These are phyloP conservation scores for Brachionus paranguensis DNA, from an alignment of 1,140 invertebrate genomes.

Conservation along the genomic window DNA sequence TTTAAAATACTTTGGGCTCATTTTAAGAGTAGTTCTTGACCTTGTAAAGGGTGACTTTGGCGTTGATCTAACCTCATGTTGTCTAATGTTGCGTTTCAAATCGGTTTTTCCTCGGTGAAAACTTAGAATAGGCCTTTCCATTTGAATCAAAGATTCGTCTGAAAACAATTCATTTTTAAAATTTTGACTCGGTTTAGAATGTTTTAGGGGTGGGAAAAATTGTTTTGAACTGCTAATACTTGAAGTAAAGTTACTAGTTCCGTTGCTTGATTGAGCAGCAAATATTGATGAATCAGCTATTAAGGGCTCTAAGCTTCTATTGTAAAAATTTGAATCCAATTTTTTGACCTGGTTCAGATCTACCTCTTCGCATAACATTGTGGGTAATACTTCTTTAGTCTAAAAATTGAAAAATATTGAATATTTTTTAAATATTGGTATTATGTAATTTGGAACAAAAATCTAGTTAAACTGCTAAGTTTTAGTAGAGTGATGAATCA, in stretches of 20 bases:
- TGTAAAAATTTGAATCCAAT: neutral
- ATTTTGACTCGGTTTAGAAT: neutral
- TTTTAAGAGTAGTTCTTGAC: neutral
- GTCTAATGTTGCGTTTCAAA: neutral
- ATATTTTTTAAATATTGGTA: neutral
- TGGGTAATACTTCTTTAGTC: neutral
- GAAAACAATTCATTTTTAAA: slow-evolving; percentile 32
- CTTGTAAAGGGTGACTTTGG: neutral
- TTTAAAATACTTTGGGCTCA: neutral
- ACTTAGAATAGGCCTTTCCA: neutral
- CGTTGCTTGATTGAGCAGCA: neutral
- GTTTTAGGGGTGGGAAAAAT: slow-evolving; percentile 8
- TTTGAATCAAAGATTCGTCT: neutral
- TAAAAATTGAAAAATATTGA: neutral
- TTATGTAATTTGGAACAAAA: no score
- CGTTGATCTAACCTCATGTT: neutral
- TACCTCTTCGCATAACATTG: neutral
- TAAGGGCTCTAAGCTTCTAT: neutral
- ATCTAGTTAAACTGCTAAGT: no score
- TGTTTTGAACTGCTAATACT: neutral
- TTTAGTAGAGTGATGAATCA: no score
- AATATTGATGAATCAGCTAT: neutral
- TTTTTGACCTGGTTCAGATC: neutral
- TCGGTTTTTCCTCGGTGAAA: slow-evolving; percentile 10
- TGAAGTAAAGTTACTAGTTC: neutral